These are phyloP conservation scores for Wiebesia pumilae DNA, from an alignment of 1,140 invertebrate species.

Conservation along the genomic window DNA sequence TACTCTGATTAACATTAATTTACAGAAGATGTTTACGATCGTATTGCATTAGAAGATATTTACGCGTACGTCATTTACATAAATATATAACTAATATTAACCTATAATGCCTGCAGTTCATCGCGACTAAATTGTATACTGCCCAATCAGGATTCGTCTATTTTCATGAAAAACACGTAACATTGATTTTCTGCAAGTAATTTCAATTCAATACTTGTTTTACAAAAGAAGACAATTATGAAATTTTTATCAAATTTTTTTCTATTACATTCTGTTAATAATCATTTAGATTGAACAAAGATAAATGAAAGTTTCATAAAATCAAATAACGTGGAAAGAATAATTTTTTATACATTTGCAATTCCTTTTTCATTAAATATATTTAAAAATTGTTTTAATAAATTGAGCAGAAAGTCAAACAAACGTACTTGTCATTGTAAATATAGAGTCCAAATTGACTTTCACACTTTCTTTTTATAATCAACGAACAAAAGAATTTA, in stretches of 20 bases:
- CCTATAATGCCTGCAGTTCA: slow-evolving; percentile 48
- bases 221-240: not conserved
- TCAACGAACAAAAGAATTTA: not conserved
- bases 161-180: not conserved
- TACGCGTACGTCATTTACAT: slow-evolving; percentile 37
- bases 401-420: not conserved
- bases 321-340: too few relatives aligned
- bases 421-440: not conserved
- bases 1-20: slow-evolving; percentile 31
- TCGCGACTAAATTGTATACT: slow-evolving; percentile 42
- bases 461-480: not conserved
- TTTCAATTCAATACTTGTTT: not conserved
- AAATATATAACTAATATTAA: slow-evolving; percentile 44
- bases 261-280: too few relatives aligned
- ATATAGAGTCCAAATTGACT: not conserved
- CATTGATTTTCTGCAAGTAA: not conserved
- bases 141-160: not conserved
- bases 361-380: too few relatives aligned
- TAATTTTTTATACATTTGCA: too few relatives aligned
- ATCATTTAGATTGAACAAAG: too few relatives aligned
- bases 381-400: not conserved
- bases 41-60: slow-evolving; percentile 10
- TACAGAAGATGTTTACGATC: slow-evolving; percentile 42
- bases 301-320: too few relatives aligned
- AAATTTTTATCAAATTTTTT: too few relatives aligned